Conservation (phyloP, 2,797 vertebrate species). For the Thaleichthys pacificus region DNA sequence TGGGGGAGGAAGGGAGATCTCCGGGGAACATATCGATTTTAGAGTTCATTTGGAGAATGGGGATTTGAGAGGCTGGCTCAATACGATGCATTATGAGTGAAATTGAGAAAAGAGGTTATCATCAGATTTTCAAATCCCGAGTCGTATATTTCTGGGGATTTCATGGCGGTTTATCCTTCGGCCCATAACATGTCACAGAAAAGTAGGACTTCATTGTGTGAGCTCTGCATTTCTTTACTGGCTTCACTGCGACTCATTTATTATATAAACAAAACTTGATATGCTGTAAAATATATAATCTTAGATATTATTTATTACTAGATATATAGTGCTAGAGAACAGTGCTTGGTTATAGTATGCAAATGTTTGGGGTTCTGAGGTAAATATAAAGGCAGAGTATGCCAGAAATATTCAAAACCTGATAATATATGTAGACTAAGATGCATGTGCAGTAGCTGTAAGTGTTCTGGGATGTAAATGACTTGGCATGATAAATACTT, state of each 20-base stretch:
- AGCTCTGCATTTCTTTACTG: no score
- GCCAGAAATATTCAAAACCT: slow-evolving; percentile 20
- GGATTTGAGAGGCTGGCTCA: slow-evolving; percentile 47
- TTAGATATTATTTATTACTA: no score
- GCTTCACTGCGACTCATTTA: no score
- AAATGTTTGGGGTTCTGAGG: no score
- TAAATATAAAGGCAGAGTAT: no score
- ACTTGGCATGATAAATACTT: slow-evolving; percentile 60
- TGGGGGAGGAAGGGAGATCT: slow-evolving; percentile 7
- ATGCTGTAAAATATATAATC: no score
- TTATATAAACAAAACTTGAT: no score
- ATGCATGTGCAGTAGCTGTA: slow-evolving; percentile 49
- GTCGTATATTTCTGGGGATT: slow-evolving; percentile 9
- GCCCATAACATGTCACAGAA: not conserved
- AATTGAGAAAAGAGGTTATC: slow-evolving; percentile 32
- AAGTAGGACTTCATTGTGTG: not conserved
- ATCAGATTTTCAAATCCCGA: slow-evolving; percentile 14
- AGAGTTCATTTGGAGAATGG: slow-evolving; percentile 44
- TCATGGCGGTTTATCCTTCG: slow-evolving; percentile 18
- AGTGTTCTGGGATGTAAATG: slow-evolving; percentile 72
- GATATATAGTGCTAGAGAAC: no score
- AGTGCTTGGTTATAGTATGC: no score
- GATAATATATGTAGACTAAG: slow-evolving; percentile 59
- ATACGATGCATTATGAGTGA: slow-evolving; percentile 49
- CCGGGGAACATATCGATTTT: slow-evolving; percentile 50